Evolutionary conservation across 2,113 vertebrate species (phyloP).

Genomic region (Mola mola): DNA sequence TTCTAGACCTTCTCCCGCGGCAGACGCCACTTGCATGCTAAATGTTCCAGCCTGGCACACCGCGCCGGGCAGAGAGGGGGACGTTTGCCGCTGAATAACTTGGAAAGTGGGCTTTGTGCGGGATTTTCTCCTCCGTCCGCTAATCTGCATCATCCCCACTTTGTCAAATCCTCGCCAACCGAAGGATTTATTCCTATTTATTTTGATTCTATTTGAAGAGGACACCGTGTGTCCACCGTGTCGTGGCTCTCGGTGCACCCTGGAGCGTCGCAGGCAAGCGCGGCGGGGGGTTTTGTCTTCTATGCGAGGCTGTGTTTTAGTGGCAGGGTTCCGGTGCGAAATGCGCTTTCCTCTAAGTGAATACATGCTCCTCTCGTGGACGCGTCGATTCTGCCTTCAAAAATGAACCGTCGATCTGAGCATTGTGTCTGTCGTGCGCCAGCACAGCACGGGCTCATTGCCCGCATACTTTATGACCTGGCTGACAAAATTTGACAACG

Average conservation of each 20-base stretch:
- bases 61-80: constrained; percentile 16
- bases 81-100: constrained; percentile 63
- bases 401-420: constrained; percentile 23
- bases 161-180: constrained; percentile 69
- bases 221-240: constrained; percentile 25
- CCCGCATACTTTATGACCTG: constrained; percentile 58
- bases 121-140: constrained; percentile 62
- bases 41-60: constrained; percentile 29
- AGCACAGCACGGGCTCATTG: constrained; percentile 30
- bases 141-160: constrained; percentile 72
- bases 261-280: constrained; percentile 56
- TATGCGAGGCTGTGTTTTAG: constrained; percentile 37
- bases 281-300: constrained; percentile 48
- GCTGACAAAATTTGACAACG: constrained; percentile 61
- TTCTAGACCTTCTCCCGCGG: constrained; percentile 45
- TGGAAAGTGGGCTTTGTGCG: constrained; percentile 68
- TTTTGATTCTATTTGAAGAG: constrained; percentile 44
- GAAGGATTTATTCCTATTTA: constrained; percentile 55
- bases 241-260: constrained; percentile 33
- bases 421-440: constrained; percentile 47
- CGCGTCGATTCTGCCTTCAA: constrained; percentile 38
- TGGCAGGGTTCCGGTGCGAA: constrained; percentile 43
- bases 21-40: constrained; percentile 69
- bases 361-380: constrained; percentile 58
- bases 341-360: constrained; percentile 53